These are phyloP conservation scores for Heliopora coerulea DNA, from an alignment of 92 coral and sea anemone genomes.

Conservation along the genomic window DNA sequence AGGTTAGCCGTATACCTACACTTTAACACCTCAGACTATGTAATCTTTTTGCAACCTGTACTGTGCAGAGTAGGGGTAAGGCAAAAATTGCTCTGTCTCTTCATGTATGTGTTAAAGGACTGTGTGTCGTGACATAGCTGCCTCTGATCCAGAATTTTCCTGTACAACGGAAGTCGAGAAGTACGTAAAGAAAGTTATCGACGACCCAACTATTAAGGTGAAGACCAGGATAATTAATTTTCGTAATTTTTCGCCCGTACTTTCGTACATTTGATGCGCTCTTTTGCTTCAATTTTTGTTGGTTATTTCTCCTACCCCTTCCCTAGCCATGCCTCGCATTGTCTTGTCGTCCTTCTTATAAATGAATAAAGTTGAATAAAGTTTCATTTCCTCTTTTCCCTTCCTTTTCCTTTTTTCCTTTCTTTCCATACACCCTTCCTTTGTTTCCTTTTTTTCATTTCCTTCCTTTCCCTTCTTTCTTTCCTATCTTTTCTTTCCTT, in stretches of 20 bases:
- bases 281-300: neutral
- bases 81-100: neutral
- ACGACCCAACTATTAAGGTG: slow-evolving; percentile 71
- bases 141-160: slow-evolving; percentile 96
- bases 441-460: neutral
- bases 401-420: neutral
- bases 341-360: neutral
- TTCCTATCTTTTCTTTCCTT: neutral
- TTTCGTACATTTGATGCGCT: neutral
- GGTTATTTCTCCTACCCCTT: neutral
- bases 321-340: neutral
- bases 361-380: too few species aligned
- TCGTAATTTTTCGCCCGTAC: neutral
- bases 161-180: slow-evolving; percentile 77
- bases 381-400: neutral
- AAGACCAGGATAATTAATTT: neutral
- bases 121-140: slow-evolving; percentile 90
- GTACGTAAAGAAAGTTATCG: slow-evolving; percentile 65
- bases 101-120: slow-evolving; percentile 40
- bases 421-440: neutral
- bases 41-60: too few species aligned
- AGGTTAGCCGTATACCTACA: slow-evolving; percentile 50
- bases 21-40: neutral
- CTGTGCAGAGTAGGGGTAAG: neutral
- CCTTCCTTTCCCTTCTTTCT: neutral